A percentile compares a stretch with the other conserved stretches of the same genome.
These are phyloP conservation scores for Callithrix jacchus DNA, from an alignment of 2,113 vertebrate species.

Conservation along the genomic window DNA sequence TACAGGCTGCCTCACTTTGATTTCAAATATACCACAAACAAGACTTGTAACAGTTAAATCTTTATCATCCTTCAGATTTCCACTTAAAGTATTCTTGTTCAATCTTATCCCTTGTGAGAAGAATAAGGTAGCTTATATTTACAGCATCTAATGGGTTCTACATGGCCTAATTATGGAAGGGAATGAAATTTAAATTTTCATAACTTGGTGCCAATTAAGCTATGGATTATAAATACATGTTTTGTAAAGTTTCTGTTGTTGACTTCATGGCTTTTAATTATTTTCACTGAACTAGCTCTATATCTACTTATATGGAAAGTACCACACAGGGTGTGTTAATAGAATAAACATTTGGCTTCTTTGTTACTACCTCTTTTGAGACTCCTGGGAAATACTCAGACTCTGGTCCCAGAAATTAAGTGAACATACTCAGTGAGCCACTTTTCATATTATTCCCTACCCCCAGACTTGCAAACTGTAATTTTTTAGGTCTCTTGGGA, in stretches of 20 bases:
- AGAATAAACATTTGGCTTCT: slow-evolving; percentile 55
- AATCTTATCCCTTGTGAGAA: slow-evolving; percentile 28
- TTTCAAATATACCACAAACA: slow-evolving; percentile 52
- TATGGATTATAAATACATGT: slow-evolving; percentile 34
- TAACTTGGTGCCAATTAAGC: slow-evolving; percentile 58
- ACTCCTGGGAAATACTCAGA: slow-evolving; percentile 24
- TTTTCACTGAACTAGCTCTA: slow-evolving; percentile 10
- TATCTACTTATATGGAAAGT: background rate
- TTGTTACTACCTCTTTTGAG: slow-evolving; percentile 12
- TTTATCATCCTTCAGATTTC: slow-evolving; percentile 43
- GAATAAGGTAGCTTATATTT: slow-evolving; percentile 52
- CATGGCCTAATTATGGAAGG: slow-evolving; percentile 55
- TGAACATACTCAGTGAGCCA: background rate
- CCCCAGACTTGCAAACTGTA: slow-evolving; percentile 33
- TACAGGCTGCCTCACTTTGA: background rate
- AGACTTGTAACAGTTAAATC: slow-evolving; percentile 28
- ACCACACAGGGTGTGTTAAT: background rate
- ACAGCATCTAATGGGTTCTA: slow-evolving; percentile 38
- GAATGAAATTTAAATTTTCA: slow-evolving; percentile 57
- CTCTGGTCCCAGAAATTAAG: slow-evolving; percentile 58
- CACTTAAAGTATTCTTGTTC: slow-evolving; percentile 61
- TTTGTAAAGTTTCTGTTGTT: slow-evolving; percentile 48
- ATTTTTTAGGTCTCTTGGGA: slow-evolving; percentile 46
- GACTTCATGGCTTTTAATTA: slow-evolving; percentile 40
- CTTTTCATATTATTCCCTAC: slow-evolving; percentile 27